Evolutionary conservation across 2,797 vertebrate species (phyloP).

Genomic region (Malurus leucopterus): DNA sequence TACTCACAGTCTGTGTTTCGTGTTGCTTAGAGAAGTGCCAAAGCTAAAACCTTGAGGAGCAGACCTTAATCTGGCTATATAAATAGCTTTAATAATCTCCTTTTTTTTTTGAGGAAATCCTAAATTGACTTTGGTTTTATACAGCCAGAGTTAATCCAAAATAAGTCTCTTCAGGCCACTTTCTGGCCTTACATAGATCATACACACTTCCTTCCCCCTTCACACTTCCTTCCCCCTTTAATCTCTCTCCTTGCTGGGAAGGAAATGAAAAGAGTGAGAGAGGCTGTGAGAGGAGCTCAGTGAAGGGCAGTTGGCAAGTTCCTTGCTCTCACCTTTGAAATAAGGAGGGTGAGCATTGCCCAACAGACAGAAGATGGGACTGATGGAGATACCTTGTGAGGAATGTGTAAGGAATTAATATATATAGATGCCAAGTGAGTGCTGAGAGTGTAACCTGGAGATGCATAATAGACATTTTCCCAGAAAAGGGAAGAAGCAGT

Average conservation of each 20-base stretch:
- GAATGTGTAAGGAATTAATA: not conserved
- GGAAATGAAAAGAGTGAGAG: not conserved
- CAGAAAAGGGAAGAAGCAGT: not conserved
- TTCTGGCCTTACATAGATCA: not conserved
- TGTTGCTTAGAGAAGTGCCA: not conserved
- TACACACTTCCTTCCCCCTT: not conserved
- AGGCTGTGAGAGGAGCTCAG: not conserved
- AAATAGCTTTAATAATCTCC: not conserved
- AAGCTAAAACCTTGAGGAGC: not conserved
- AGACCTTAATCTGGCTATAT: not conserved
- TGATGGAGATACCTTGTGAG: not conserved
- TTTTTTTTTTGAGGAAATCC: not conserved
- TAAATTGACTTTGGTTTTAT: not conserved
- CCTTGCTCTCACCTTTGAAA: not conserved
- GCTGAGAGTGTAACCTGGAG: not conserved
- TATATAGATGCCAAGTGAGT: not conserved
- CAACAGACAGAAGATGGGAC: not conserved
- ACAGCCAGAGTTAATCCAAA: not conserved
- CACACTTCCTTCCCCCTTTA: not conserved
- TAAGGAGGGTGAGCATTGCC: not conserved
- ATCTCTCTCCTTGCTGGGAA: not conserved
- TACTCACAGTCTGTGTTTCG: not conserved
- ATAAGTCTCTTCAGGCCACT: not conserved
- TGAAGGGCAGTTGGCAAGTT: not conserved
- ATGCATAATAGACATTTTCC: not conserved